Percentiles rank a stretch among this genome's conserved stretches.
Evolutionary conservation across 2,888 invertebrate genomes (phyloP).

Genomic region (Apocheima hispidaria): DNA sequence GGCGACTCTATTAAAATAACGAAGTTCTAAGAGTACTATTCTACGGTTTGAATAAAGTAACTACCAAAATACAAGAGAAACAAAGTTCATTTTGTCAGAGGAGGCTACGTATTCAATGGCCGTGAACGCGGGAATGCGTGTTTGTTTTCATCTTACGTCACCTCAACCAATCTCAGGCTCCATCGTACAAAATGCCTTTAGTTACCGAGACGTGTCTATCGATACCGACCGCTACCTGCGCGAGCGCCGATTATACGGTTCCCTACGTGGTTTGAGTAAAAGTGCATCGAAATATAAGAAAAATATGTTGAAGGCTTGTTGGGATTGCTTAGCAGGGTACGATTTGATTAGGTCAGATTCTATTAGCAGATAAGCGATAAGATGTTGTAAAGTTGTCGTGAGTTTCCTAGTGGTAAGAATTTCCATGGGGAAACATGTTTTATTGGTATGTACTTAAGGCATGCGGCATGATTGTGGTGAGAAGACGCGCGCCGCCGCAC

Average conservation of each 20-base stretch:
- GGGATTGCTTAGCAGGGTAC: conserved; percentile 77
- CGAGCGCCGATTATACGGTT: conserved; percentile 11
- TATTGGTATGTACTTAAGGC: conserved; percentile 6
- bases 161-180: conserved; percentile 53
- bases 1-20: too few relatives aligned
- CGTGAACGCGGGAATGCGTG: conserved; percentile 60
- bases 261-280: conserved; percentile 51
- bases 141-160: conserved; percentile 83
- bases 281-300: conserved; percentile 53
- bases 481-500: background rate
- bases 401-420: conserved; percentile 4
- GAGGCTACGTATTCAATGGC: conserved; percentile 39
- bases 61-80: background rate
- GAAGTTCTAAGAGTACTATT: background rate
- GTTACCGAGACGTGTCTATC: conserved; percentile 54
- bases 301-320: conserved; percentile 77
- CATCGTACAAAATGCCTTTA: conserved; percentile 55
- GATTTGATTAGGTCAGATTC: conserved; percentile 53
- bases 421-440: conserved; percentile 23
- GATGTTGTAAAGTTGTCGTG: conserved; percentile 6
- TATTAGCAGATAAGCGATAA: conserved; percentile 18
- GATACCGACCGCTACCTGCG: conserved; percentile 47
- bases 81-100: conserved; percentile 5
- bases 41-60: background rate
- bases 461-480: background rate